phyloP scores from a whole-genome alignment of 2,888 invertebrate genomes.

The Leucozona laternaria region DNA sequence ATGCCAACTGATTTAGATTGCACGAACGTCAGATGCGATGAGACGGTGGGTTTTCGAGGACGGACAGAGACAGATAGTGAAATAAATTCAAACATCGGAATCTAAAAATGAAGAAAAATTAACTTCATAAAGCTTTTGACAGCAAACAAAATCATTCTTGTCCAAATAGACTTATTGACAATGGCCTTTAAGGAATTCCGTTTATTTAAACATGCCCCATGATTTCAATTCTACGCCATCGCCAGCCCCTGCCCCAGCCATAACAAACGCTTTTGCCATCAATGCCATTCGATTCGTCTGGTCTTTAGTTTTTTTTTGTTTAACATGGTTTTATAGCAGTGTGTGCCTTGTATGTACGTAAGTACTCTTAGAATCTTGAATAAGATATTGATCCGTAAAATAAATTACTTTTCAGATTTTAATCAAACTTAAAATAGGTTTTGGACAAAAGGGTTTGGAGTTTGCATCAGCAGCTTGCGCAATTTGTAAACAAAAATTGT shows the following conservation, averaged over 20 bases:
- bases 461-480: neutral
- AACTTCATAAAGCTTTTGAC: conserved; percentile 35
- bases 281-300: conserved; percentile 2
- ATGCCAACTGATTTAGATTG: neutral
- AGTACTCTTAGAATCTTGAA: neutral
- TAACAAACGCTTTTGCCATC: neutral
- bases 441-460: neutral
- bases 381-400: neutral
- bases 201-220: conserved; percentile 26
- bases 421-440: neutral
- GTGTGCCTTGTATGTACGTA: neutral
- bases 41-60: no score
- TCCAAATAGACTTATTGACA: conserved; percentile 54
- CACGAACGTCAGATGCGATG: neutral
- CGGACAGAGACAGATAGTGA: neutral
- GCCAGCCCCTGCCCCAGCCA: neutral
- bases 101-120: neutral
- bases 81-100: conserved; percentile 11
- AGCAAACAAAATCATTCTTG: conserved; percentile 37
- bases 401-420: neutral
- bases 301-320: neutral
- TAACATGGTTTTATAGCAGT: neutral
- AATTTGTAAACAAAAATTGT: no score
- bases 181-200: conserved; percentile 35
- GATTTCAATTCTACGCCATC: neutral